Evolutionary conservation across 2,113 vertebrate species (phyloP), one percentile per base, ranked within the genome.

Genomic region (Pica pica): DNA sequence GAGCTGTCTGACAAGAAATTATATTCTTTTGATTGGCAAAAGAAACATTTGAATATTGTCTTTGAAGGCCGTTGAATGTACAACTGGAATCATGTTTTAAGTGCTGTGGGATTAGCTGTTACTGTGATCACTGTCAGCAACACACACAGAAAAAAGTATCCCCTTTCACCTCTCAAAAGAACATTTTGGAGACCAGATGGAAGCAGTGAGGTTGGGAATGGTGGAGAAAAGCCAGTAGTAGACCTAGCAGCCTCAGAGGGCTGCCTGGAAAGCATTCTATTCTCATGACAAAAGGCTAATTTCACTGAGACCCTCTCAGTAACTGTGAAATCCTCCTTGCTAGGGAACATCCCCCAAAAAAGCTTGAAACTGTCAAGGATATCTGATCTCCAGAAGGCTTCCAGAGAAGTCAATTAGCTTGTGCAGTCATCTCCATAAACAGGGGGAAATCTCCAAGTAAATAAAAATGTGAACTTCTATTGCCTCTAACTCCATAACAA

Each of bases 21-120:
- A 65, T 68, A 73, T 52, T 90, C 79, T 81, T 78, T 56, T 65
- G 2, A 1, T 50, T 76, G 56, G 79, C 87, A 71, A 79, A 87
- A 42, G 28, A 60, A 93, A 26, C 10, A 37, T 56, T 81, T 31
- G 82, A 71, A 78, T 74, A 94, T 37, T 41, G 89, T 37, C 33
- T 94, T 84, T 92, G 75, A 94, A 93, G 63, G 57, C n/a, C 73
- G 53, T 55, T 93, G 82, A 92, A 63, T 28, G n/a, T 75, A 87
- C 57, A 63, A 22, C 30, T 77, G 84, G 78, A 76, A 88, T 77
- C 61, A 11, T 53, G 60, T 75, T 91, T 91, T 83, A 95, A 95
- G 90, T 56, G 41, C 67, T 55, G 37, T 73, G 83, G 83, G 68
- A 95, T 95, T 95, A 95, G 78, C 84, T 93, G 93, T 93, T 87